Conservation (phyloP, 2,113 vertebrate genomes). For the Xerus inauris region DNA sequence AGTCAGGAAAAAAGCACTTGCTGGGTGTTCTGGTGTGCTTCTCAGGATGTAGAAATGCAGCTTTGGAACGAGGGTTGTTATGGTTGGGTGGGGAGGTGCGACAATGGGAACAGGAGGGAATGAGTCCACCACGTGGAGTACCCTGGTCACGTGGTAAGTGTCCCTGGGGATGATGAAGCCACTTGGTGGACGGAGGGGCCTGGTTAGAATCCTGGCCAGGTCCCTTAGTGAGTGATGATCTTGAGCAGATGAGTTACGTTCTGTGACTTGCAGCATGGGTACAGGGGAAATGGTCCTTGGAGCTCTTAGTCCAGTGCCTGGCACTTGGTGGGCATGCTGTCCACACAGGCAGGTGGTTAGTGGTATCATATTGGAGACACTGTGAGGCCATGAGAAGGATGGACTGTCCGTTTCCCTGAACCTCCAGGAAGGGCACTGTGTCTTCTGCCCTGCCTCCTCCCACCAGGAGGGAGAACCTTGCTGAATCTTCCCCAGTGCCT, state of each 20-base stretch:
- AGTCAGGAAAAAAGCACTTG: neutral
- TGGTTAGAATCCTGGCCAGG: neutral
- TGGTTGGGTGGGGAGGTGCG: neutral
- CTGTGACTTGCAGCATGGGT: neutral
- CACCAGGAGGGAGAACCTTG: neutral
- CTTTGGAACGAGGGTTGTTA: neutral
- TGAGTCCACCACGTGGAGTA: fast-evolving
- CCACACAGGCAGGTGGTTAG: too few relatives aligned
- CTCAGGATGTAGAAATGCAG: neutral
- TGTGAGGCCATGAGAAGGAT: neutral
- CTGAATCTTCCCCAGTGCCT: neutral
- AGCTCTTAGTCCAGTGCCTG: neutral
- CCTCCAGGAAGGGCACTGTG: neutral
- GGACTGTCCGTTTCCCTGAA: neutral
- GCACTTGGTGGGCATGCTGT: neutral
- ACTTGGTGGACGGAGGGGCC: neutral
- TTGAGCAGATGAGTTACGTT: neutral
- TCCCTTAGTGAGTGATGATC: neutral
- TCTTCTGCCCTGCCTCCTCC: neutral
- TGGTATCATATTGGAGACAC: neutral
- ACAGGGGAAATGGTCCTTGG: fast-evolving
- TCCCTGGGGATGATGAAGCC: neutral
- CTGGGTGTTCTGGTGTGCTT: neutral
- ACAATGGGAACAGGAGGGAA: fast-evolving
- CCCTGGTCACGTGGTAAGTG: neutral